A percentile compares a stretch with the other conserved stretches of the same genome.
Evolutionary conservation across 2,888 invertebrate genomes (phyloP).

Genomic region (Euplexia lucipara): DNA sequence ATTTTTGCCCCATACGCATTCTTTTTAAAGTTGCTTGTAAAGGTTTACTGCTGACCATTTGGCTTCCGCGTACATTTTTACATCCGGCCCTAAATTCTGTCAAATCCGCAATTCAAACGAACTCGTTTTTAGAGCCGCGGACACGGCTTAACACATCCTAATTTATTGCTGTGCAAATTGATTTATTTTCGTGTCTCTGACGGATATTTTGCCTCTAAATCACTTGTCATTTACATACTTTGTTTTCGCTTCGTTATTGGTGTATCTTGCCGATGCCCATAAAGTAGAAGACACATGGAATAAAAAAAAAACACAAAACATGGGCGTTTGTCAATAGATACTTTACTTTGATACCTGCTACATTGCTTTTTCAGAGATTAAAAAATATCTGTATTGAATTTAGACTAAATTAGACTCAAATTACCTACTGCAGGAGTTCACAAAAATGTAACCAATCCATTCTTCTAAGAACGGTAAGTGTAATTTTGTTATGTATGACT

Average conservation of each 20-base stretch:
- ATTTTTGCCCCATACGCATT: no score
- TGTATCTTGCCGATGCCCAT: slow-evolving; percentile 89
- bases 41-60: slow-evolving; percentile 5
- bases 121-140: slow-evolving; percentile 25
- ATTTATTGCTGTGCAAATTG: slow-evolving; percentile 43
- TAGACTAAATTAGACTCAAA: no score
- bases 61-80: background rate
- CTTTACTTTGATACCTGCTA: slow-evolving; percentile 89
- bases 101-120: slow-evolving; percentile 36
- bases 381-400: no score
- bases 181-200: slow-evolving; percentile 35
- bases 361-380: slow-evolving; percentile 84
- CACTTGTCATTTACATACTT: slow-evolving; percentile 26
- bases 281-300: slow-evolving; percentile 89
- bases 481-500: no score
- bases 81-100: slow-evolving; percentile 32
- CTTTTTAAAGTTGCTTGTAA: background rate
- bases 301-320: slow-evolving; percentile 88
- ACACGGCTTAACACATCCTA: slow-evolving; percentile 38
- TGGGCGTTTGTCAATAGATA: slow-evolving; percentile 89
- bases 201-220: slow-evolving; percentile 41
- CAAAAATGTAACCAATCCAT: no score
- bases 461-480: no score
- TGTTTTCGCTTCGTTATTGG: slow-evolving; percentile 71
- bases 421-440: no score